Evolutionary conservation across 2,888 invertebrate genomes (phyloP).

Genomic region (Boloria selene): DNA sequence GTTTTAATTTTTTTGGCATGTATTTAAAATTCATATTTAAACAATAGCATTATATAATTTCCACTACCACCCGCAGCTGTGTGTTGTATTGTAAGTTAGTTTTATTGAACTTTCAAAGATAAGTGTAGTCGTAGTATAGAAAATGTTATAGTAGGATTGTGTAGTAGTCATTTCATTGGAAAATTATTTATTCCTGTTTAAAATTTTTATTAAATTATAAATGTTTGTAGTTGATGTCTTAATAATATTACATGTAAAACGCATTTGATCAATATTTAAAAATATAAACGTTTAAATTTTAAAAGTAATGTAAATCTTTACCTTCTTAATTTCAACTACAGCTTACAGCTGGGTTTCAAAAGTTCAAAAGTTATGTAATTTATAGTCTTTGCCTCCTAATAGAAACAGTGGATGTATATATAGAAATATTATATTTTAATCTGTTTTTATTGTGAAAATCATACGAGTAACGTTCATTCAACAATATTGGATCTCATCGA

Average conservation of each 20-base stretch:
- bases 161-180: slow-evolving; percentile 20
- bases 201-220: too few relatives aligned
- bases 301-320: too few relatives aligned
- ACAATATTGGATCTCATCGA: slow-evolving; percentile 2
- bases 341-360: too few relatives aligned
- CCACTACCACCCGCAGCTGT: not conserved
- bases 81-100: slow-evolving; percentile 7
- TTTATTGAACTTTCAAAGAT: slow-evolving; percentile 15
- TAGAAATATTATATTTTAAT: not conserved
- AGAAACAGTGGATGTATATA: slow-evolving; percentile 11
- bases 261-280: too few relatives aligned
- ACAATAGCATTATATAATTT: not conserved
- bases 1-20: too few relatives aligned
- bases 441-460: not conserved
- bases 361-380: too few relatives aligned
- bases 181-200: slow-evolving; percentile 1
- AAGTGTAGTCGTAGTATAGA: slow-evolving; percentile 14
- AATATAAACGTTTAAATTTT: too few relatives aligned
- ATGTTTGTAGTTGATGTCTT: too few relatives aligned
- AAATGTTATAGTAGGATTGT: not conserved
- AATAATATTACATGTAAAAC: too few relatives aligned
- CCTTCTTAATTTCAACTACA: too few relatives aligned
- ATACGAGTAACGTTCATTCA: slow-evolving; percentile 3
- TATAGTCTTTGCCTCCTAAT: not conserved
- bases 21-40: too few relatives aligned